phyloP scores from a whole-genome alignment of 2,797 vertebrate genomes.

The Aplochiton taeniatus region DNA sequence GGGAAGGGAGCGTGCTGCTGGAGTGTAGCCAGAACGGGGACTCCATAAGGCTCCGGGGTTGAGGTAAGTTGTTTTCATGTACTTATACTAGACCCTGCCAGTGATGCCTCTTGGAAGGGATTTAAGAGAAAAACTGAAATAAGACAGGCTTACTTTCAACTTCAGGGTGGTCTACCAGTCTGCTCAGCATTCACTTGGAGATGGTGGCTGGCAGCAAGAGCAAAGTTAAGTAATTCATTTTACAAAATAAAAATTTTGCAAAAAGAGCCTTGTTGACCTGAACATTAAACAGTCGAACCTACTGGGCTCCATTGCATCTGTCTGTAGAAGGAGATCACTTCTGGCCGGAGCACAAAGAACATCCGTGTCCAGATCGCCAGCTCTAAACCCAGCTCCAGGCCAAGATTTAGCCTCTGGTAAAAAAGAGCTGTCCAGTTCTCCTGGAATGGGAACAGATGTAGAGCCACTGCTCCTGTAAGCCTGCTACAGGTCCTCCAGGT shows the following conservation, averaged over 20 bases:
- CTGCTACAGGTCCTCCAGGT: background rate
- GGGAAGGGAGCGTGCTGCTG: conserved; percentile 21
- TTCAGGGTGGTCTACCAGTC: conserved; percentile 61
- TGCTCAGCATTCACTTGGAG: conserved; percentile 20
- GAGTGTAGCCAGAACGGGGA: conserved; percentile 36
- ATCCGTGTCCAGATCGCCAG: background rate
- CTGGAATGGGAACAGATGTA: conserved; percentile 2
- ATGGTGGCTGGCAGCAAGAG: too few species aligned
- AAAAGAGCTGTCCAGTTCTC: background rate
- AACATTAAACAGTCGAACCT: conserved; percentile 17
- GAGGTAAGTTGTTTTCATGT: conserved; percentile 45
- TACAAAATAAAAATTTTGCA: too few species aligned
- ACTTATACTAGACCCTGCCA: conserved; percentile 21
- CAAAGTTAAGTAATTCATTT: too few species aligned
- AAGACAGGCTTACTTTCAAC: conserved; percentile 45
- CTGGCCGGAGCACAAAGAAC: background rate
- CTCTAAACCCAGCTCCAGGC: background rate
- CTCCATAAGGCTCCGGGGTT: conserved; percentile 26
- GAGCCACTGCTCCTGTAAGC: background rate
- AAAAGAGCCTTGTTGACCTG: too few species aligned
- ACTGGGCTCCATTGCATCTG: conserved; percentile 41
- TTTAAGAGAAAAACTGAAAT: conserved; percentile 40
- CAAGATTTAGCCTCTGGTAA: conserved; percentile 7
- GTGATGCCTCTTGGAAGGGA: conserved; percentile 36
- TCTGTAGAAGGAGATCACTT: background rate